Percentiles rank a stretch among this genome's conserved stretches.
These are phyloP conservation scores for Folsomia manolachei DNA, from an alignment of 2,888 invertebrate species.

Conservation along the genomic window DNA sequence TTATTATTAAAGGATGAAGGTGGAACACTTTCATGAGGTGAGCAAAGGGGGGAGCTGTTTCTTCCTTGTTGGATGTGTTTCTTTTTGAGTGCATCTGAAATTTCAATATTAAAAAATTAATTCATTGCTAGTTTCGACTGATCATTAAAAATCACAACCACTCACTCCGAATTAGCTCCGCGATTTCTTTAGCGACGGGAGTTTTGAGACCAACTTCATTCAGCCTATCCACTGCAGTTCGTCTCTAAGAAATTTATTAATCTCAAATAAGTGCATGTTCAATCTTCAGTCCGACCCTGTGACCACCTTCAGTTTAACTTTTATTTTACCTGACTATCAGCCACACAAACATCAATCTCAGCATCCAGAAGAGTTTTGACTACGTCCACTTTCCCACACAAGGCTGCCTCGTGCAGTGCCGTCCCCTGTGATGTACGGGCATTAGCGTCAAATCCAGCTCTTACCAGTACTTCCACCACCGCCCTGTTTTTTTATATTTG, in stretches of 20 bases:
- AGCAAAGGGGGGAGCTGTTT: constrained; percentile 45
- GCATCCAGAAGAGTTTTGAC: constrained; percentile 75
- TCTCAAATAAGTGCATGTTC: too few species aligned
- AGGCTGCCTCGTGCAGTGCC: constrained; percentile 88
- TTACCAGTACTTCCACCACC: constrained; percentile 77
- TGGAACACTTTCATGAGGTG: constrained; percentile 46
- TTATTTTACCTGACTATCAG: constrained; percentile 75
- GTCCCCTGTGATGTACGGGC: constrained; percentile 80
- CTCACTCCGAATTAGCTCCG: constrained; percentile 78
- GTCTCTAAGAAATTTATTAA: too few species aligned
- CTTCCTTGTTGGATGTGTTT: constrained; percentile 43
- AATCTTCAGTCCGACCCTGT: too few species aligned
- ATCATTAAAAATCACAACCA: constrained; percentile 49
- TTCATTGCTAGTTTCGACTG: background rate
- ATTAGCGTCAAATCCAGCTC: constrained; percentile 84
- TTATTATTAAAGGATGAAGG: constrained; percentile 38
- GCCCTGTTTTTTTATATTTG: constrained; percentile 58
- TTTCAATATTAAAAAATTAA: background rate
- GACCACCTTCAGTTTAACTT: too few species aligned
- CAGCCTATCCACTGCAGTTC: constrained; percentile 81
- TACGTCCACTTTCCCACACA: constrained; percentile 85
- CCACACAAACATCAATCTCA: constrained; percentile 76
- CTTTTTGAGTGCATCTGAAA: constrained; percentile 48
- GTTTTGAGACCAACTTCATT: constrained; percentile 73
- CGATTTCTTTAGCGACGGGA: constrained; percentile 81